These are phyloP conservation scores for Hydrozoanthus tunicans DNA, from an alignment of 64 coral and sea anemone genomes.

Conservation along the genomic window DNA sequence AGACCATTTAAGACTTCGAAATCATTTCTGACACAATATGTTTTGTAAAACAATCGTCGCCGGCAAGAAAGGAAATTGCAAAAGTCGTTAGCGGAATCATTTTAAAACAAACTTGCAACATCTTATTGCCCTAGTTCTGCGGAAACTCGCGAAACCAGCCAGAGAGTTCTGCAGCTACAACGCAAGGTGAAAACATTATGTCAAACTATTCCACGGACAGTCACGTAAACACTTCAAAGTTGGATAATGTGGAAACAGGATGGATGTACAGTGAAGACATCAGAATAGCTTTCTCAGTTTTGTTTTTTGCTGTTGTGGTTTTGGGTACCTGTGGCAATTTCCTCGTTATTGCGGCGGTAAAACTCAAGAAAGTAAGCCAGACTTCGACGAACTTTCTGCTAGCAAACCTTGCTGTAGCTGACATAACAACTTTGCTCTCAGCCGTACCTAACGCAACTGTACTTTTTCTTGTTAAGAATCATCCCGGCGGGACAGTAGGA, in stretches of 20 bases:
- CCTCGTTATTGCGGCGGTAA: slow-evolving; percentile 30
- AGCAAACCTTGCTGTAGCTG: slow-evolving; percentile 34
- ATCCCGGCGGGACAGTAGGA: slow-evolving; percentile 1
- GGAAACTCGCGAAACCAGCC: background rate
- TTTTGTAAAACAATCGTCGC: background rate
- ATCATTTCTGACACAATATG: background rate
- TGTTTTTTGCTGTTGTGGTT: slow-evolving; percentile 12
- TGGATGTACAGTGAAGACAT: slow-evolving; percentile 35
- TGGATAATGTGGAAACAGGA: background rate
- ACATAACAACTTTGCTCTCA: slow-evolving; percentile 12
- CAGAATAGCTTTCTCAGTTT: slow-evolving; percentile 15
- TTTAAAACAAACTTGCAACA: background rate
- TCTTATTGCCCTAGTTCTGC: background rate
- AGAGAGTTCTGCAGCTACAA: background rate
- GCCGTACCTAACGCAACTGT: slow-evolving; percentile 29
- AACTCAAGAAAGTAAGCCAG: slow-evolving; percentile 24
- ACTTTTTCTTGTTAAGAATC: slow-evolving; percentile 24
- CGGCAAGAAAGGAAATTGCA: background rate
- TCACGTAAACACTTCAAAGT: background rate
- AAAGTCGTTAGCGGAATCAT: background rate
- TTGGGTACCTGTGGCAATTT: slow-evolving; percentile 39
- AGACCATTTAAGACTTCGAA: background rate
- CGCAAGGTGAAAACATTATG: background rate
- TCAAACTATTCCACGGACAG: background rate
- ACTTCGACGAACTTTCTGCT: slow-evolving; percentile 49